Evolutionary conservation across 2,888 invertebrate genomes (phyloP), one percentile per base, ranked within the genome.

Genomic region (Aplocera efformata): DNA sequence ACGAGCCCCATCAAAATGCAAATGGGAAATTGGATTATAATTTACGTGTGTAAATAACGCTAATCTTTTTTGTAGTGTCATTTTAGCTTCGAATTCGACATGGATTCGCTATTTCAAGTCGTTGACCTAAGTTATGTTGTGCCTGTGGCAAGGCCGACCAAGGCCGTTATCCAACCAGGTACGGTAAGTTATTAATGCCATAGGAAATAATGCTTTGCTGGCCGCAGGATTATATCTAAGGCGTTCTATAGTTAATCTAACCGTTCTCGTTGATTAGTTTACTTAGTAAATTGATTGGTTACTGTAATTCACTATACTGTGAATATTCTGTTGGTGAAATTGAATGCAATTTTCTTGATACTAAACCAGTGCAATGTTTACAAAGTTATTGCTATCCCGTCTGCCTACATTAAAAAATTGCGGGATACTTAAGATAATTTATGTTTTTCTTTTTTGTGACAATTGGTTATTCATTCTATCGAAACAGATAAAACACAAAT

Each of bases 141-240:
- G 64, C 69, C 70, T 58, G 60, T 58, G 67, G 70, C 85, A 84
- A 86, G 85, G 83, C 77, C 85, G 73, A 50, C 62, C 83, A 83
- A 84, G 85, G 86, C 81, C 79, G 79, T 76, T 76, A 73, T 68
- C 26, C 36, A 29, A 32, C 40, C 3, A 22, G 22, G 4, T 44
- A 26, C 5, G 34, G 33, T 36, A 26, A 29, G 32, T 45, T 45
- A 45, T 45, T 36, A 45, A 45, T 45, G 36, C 35, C 36, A 36
- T 45, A 35, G 32, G 36, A 34, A 42, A 35, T 45, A 32, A 22
- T 41, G 28, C 31, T 22, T 33, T 38, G 40, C 32, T 25, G 38
- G 36, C 50, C 45, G 32, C 42, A 43, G 44, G 32, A 47, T 32
- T 24, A 32, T 30, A 26, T 26, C 10, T 34, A 28, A 28, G 24